Conservation (phyloP, 2,888 invertebrate genomes). For the Acleris holmiana region DNA sequence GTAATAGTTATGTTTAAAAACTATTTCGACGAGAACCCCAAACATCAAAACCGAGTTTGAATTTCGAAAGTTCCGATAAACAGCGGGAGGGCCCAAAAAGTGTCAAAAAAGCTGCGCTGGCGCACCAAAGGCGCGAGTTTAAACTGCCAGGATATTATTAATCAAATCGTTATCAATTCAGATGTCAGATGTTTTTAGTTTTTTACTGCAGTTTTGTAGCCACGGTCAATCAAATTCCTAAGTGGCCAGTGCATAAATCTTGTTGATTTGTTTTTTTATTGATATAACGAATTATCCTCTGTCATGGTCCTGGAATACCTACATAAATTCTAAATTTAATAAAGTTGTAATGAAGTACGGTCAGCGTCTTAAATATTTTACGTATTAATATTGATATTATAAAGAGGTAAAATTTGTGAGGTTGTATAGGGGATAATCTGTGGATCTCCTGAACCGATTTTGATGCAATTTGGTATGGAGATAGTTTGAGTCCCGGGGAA, state of each 20-base stretch:
- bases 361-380: no score
- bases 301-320: no score
- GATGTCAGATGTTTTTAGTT: constrained; percentile 26
- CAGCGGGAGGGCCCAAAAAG: constrained; percentile 49
- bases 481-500: no score
- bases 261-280: constrained; percentile 9
- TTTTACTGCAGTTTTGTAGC: background rate
- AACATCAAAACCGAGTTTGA: constrained; percentile 36
- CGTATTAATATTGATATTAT: no score
- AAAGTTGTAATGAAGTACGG: no score
- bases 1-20: background rate
- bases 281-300: background rate
- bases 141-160: constrained; percentile 38
- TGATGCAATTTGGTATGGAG: no score
- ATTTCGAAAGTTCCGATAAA: constrained; percentile 46
- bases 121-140: constrained; percentile 4
- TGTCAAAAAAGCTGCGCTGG: constrained; percentile 45
- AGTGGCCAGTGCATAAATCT: constrained; percentile 13
- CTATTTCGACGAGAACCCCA: constrained; percentile 15
- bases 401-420: no score
- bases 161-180: constrained; percentile 36
- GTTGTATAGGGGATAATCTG: no score
- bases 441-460: no score
- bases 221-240: constrained; percentile 27
- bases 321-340: no score